A percentile compares a stretch with the other conserved stretches of the same genome.
Conservation (phyloP, 1,140 invertebrate species). For the Pachypsylla venusta region DNA sequence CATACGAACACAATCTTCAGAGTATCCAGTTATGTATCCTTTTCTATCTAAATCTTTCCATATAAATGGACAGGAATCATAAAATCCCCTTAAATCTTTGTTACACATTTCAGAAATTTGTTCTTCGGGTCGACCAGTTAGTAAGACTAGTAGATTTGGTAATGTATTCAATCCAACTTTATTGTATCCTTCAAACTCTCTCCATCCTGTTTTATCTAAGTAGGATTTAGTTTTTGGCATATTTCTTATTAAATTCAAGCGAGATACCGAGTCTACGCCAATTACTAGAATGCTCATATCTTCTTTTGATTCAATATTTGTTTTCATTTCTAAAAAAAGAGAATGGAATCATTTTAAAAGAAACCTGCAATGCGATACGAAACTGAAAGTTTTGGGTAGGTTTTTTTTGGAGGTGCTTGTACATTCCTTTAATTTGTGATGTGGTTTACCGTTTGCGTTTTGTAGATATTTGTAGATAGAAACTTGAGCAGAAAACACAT, state of each 20-base stretch:
- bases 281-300: constrained; percentile 41
- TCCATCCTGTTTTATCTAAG: constrained; percentile 40
- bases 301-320: background rate
- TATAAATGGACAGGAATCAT: constrained; percentile 54
- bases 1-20: constrained; percentile 57
- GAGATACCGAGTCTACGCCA: constrained; percentile 74
- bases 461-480: too few species aligned
- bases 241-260: constrained; percentile 57
- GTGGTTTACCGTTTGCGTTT: too few species aligned
- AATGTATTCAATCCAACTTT: constrained; percentile 69
- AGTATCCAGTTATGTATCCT: constrained; percentile 58
- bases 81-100: constrained; percentile 31
- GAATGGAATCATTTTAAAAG: too few species aligned
- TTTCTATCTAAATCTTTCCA: constrained; percentile 57
- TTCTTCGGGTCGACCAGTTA: constrained; percentile 39
- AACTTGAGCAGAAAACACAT: too few species aligned
- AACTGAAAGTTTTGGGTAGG: too few species aligned
- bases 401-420: too few species aligned
- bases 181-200: constrained; percentile 42
- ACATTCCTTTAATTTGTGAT: too few species aligned
- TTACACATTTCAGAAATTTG: constrained; percentile 28
- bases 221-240: constrained; percentile 54
- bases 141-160: constrained; percentile 57
- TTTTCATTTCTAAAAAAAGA: background rate
- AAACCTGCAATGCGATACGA: too few species aligned